Percentiles rank a stretch among this genome's conserved stretches.
phyloP scores from a whole-genome alignment of 2,113 vertebrate species.

The Pterocles burchelli region DNA sequence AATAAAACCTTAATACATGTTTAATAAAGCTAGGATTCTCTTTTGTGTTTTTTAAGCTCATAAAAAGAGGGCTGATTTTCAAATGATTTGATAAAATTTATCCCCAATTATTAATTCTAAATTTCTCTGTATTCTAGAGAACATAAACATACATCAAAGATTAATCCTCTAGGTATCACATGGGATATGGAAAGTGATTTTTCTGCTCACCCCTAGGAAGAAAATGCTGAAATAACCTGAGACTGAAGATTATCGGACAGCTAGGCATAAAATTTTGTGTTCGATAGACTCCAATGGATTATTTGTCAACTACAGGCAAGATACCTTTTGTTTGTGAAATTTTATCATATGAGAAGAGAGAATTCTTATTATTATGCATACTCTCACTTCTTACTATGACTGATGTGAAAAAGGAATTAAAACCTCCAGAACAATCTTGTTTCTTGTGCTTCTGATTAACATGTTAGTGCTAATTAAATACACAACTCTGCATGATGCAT shows the following conservation, averaged over 20 bases:
- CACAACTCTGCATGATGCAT: not conserved
- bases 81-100: not conserved
- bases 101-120: not conserved
- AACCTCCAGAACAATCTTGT: not conserved
- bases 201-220: not conserved
- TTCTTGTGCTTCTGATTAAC: constrained; percentile 6
- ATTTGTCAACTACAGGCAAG: not conserved
- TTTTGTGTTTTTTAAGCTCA: not conserved
- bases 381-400: not conserved
- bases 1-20: not conserved
- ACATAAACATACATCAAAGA: not conserved
- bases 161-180: not conserved
- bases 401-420: not conserved
- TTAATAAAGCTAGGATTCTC: not conserved
- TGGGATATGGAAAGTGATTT: not conserved
- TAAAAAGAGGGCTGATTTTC: not conserved
- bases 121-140: not conserved
- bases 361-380: not conserved
- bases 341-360: not conserved
- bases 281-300: not conserved
- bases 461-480: not conserved
- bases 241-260: not conserved
- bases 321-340: not conserved
- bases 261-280: not conserved
- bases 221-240: not conserved